phyloP scores from a whole-genome alignment of 2,888 invertebrate genomes.

The Brachylomia viminalis region DNA sequence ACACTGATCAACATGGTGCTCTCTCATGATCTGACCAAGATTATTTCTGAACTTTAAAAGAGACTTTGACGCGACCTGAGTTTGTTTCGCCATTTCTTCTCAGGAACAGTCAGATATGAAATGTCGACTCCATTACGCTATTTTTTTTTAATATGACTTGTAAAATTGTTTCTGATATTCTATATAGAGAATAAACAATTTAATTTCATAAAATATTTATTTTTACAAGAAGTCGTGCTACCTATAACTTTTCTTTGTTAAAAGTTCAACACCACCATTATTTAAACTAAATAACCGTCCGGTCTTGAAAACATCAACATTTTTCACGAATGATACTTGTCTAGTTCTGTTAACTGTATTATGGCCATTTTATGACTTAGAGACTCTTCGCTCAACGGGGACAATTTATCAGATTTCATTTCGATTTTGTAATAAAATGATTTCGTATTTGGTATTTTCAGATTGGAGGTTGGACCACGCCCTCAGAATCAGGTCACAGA shows the following conservation, averaged over 20 bases:
- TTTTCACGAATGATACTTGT: not conserved
- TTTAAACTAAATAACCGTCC: not conserved
- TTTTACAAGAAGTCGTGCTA: not conserved
- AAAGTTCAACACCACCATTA: not conserved
- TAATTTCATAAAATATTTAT: not conserved
- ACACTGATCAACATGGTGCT: not conserved
- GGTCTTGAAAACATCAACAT: not conserved
- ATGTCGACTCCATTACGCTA: not conserved
- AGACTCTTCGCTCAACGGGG: not conserved
- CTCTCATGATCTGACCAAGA: not conserved
- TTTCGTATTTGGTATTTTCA: slow-evolving; percentile 34
- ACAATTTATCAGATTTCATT: not conserved
- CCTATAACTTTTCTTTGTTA: too few species aligned
- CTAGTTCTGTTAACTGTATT: not conserved
- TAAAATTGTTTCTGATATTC: not conserved
- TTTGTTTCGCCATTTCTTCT: not conserved
- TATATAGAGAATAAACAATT: not conserved
- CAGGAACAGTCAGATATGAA: not conserved
- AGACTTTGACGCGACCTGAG: not conserved
- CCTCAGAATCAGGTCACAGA: slow-evolving; percentile 57
- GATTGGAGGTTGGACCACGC: slow-evolving; percentile 46
- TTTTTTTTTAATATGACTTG: not conserved
- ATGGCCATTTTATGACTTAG: not conserved
- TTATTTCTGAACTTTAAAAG: not conserved
- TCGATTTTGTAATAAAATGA: slow-evolving; percentile 25